These are phyloP conservation scores for Drosophila suzukii DNA, from an alignment of 1,140 invertebrate genomes.

Conservation along the genomic window DNA sequence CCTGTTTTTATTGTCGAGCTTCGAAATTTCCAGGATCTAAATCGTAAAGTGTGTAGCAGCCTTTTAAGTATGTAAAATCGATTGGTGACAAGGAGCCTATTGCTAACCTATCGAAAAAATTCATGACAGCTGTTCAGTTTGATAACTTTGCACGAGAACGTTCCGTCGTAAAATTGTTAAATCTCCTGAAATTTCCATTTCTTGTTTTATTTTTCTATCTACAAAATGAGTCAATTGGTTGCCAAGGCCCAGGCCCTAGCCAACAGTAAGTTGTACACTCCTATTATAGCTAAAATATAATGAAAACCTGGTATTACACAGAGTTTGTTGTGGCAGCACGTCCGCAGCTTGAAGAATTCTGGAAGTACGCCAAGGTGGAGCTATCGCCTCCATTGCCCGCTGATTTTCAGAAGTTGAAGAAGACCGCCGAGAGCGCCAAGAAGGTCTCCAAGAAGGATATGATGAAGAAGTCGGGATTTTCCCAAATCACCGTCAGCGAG, in stretches of 20 bases:
- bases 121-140: conserved; percentile 1
- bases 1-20: background rate
- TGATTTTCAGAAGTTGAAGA: conserved; percentile 92
- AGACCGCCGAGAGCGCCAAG: conserved; percentile 89
- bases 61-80: background rate
- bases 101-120: background rate
- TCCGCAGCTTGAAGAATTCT: conserved; percentile 90
- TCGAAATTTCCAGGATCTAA: background rate
- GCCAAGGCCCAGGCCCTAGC: conserved; percentile 50
- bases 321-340: conserved; percentile 87
- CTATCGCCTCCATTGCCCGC: conserved; percentile 93
- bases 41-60: background rate
- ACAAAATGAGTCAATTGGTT: conserved; percentile 51
- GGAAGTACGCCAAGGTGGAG: conserved; percentile 96
- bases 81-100: background rate
- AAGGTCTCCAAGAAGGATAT: conserved; percentile 86
- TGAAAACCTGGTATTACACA: conserved; percentile 52
- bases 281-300: background rate
- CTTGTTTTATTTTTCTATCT: background rate
- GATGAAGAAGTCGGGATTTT: conserved; percentile 86
- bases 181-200: conserved; percentile 4
- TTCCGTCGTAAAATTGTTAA: conserved; percentile 7
- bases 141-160: conserved; percentile 9
- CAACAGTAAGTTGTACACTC: conserved; percentile 53
- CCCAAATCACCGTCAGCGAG: conserved; percentile 93